A percentile compares a stretch with the other conserved stretches of the same genome.
phyloP scores from a whole-genome alignment of 2,888 invertebrate genomes.

The Tenthredo livida region DNA sequence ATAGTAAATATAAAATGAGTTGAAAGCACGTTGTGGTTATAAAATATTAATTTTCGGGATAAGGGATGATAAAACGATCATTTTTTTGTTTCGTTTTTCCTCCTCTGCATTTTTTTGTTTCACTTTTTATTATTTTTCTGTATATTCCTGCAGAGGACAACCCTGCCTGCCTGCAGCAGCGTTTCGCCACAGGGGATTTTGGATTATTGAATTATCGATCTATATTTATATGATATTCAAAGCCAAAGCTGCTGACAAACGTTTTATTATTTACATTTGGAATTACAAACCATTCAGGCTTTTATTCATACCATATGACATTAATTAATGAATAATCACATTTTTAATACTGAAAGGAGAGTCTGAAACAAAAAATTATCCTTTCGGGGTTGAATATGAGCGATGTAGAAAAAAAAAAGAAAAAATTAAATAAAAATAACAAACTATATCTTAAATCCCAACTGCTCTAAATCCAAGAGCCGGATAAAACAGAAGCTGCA shows the following conservation, averaged over 20 bases:
- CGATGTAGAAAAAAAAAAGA: too few species aligned
- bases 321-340: not conserved
- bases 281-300: not conserved
- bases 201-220: slow-evolving; percentile 21
- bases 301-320: not conserved
- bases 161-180: not conserved
- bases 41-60: not conserved
- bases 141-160: not conserved
- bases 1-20: slow-evolving; percentile 10
- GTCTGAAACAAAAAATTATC: not conserved
- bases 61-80: not conserved
- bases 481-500: slow-evolving; percentile 48
- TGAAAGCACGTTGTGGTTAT: not conserved
- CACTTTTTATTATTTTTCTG: not conserved
- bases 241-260: not conserved
- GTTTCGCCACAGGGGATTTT: not conserved
- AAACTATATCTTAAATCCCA: slow-evolving; percentile 32
- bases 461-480: slow-evolving; percentile 42
- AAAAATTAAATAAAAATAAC: not conserved
- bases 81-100: not conserved
- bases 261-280: not conserved
- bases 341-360: slow-evolving; percentile 18
- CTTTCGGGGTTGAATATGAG: too few species aligned
- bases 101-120: not conserved
- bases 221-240: not conserved